A percentile compares a stretch with the other conserved stretches of the same genome.
phyloP scores from a whole-genome alignment of 2,888 invertebrate genomes.

The Zaprionus obscuricornis region DNA sequence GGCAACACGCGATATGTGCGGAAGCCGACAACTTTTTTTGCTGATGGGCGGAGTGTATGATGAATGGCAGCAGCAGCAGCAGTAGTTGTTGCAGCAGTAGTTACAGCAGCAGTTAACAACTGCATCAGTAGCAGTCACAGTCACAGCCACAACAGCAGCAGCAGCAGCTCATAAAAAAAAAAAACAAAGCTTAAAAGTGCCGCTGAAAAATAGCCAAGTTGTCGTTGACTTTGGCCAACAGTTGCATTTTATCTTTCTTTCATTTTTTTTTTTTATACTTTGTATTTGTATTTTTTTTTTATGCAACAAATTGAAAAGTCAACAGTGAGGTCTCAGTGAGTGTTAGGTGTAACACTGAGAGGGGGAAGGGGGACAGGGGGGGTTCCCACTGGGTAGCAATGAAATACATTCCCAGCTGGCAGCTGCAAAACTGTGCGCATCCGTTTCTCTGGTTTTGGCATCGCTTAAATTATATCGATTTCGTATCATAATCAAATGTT shows the following conservation, averaged over 20 bases:
- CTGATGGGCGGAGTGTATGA: slow-evolving; percentile 44
- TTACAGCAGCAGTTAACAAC: slow-evolving; percentile 8
- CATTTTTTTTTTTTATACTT: slow-evolving; percentile 19
- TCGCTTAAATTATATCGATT: slow-evolving; percentile 80
- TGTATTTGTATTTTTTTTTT: too few relatives aligned
- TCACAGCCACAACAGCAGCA: slow-evolving; percentile 10
- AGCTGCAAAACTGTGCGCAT: slow-evolving; percentile 48
- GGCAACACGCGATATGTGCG: slow-evolving; percentile 64
- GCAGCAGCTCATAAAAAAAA: slow-evolving; percentile 39
- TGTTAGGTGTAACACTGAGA: background rate
- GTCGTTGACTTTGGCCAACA: slow-evolving; percentile 53
- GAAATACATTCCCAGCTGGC: slow-evolving; percentile 10
- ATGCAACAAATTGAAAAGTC: slow-evolving; percentile 45
- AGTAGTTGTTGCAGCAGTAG: slow-evolving; percentile 6
- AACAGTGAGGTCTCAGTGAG: slow-evolving; percentile 26
- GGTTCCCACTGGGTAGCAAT: background rate
- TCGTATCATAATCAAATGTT: slow-evolving; percentile 80
- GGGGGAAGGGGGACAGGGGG: background rate
- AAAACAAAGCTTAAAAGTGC: background rate
- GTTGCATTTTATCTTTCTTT: slow-evolving; percentile 23
- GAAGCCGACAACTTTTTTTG: slow-evolving; percentile 42
- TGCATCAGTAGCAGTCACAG: slow-evolving; percentile 4
- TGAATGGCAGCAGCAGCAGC: slow-evolving; percentile 37
- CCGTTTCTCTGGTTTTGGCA: slow-evolving; percentile 62
- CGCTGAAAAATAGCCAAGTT: slow-evolving; percentile 42